phyloP scores from a whole-genome alignment of 2,113 vertebrate species.

The Parotia lawesii region DNA sequence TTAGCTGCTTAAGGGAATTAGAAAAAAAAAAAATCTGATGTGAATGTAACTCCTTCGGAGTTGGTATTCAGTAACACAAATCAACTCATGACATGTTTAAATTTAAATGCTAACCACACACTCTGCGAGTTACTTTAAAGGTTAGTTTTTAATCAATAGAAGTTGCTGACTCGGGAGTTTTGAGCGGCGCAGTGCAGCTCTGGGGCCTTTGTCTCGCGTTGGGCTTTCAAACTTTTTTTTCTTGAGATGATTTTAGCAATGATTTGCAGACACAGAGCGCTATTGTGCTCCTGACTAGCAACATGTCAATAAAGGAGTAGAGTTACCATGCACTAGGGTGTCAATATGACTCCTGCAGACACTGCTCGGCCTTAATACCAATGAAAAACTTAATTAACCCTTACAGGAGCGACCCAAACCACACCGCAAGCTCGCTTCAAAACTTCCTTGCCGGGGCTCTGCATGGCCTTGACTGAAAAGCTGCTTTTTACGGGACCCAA shows the following conservation, averaged over 20 bases:
- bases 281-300: slow-evolving; percentile 77
- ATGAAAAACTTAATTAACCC: slow-evolving; percentile 77
- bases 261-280: slow-evolving; percentile 79
- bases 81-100: slow-evolving; percentile 88
- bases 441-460: slow-evolving; percentile 42
- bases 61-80: slow-evolving; percentile 84
- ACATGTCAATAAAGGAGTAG: slow-evolving; percentile 77
- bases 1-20: slow-evolving; percentile 84
- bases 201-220: slow-evolving; percentile 79
- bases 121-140: slow-evolving; percentile 94
- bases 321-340: slow-evolving; percentile 75
- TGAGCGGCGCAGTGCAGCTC: slow-evolving; percentile 82
- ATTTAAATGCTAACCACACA: slow-evolving; percentile 89
- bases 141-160: slow-evolving; percentile 99
- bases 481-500: slow-evolving; percentile 54
- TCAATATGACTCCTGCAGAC: slow-evolving; percentile 75
- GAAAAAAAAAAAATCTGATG: slow-evolving; percentile 74
- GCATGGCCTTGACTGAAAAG: slow-evolving; percentile 16
- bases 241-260: slow-evolving; percentile 86
- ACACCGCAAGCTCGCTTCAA: slow-evolving; percentile 30
- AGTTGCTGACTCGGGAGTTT: slow-evolving; percentile 96
- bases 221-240: slow-evolving; percentile 81
- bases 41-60: slow-evolving; percentile 82
- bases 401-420: slow-evolving; percentile 47
- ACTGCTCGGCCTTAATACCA: slow-evolving; percentile 64